Conservation (phyloP, 2,888 invertebrate genomes). For the Nomada lathburiana region DNA sequence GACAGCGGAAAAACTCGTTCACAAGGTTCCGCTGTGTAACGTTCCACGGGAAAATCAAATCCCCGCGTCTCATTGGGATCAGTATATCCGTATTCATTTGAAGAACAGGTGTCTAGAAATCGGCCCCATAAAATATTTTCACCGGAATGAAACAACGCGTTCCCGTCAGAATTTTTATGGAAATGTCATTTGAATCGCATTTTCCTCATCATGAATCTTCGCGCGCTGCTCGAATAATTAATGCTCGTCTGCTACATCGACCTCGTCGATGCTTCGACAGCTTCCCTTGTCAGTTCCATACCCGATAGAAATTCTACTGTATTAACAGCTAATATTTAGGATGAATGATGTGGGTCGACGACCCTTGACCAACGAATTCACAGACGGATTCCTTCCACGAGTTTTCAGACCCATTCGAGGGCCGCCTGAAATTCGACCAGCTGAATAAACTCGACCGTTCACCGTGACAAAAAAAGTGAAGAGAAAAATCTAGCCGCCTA, state of each 20-base stretch:
- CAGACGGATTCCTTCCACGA: neutral
- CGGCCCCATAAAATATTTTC: neutral
- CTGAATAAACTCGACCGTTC: slow-evolving; percentile 11
- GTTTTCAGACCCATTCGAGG: neutral
- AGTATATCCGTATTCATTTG: slow-evolving; percentile 2
- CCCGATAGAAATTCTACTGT: neutral
- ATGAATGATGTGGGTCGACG: no score
- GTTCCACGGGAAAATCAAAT: slow-evolving; percentile 28
- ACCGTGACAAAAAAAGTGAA: no score
- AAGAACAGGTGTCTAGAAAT: slow-evolving; percentile 2
- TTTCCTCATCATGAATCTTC: neutral
- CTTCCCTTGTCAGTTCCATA: neutral
- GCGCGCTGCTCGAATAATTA: neutral
- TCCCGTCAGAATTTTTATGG: neutral
- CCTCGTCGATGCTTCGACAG: neutral
- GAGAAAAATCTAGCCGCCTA: neutral
- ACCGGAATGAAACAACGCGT: neutral
- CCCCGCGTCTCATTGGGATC: neutral
- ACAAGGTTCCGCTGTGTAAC: slow-evolving; percentile 16
- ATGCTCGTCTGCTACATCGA: neutral
- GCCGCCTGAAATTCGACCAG: neutral
- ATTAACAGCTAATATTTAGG: neutral
- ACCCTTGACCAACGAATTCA: neutral
- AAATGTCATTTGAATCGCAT: neutral
- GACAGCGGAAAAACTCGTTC: neutral